A percentile compares a stretch with the other conserved stretches of the same genome.
These are phyloP conservation scores for Anthopleura sola DNA, from an alignment of 64 coral and sea anemone genomes.

Conservation along the genomic window DNA sequence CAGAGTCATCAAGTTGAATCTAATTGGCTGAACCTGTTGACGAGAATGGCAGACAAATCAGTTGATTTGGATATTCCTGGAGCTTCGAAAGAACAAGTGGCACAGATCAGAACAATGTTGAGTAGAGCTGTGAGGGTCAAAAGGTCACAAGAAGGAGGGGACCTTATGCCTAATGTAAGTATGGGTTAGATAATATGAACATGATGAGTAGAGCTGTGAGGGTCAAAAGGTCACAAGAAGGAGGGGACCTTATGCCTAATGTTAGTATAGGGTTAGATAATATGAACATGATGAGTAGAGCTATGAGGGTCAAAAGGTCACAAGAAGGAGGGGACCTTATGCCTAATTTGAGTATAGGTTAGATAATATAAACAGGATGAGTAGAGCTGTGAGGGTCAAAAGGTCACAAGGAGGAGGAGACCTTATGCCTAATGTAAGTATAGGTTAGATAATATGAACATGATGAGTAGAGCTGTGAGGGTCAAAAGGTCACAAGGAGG, in stretches of 20 bases:
- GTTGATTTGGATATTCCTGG: not conserved
- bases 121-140: slow-evolving; percentile 68
- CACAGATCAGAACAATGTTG: slow-evolving; percentile 68
- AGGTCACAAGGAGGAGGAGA: slow-evolving; percentile 55
- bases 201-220: slow-evolving; percentile 64
- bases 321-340: slow-evolving; percentile 69
- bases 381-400: slow-evolving; percentile 55
- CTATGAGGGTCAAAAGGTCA: slow-evolving; percentile 55
- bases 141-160: slow-evolving; percentile 62
- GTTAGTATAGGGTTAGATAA: slow-evolving; percentile 19
- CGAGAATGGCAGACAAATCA: slow-evolving; percentile 58
- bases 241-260: slow-evolving; percentile 87
- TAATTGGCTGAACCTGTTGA: slow-evolving; percentile 61
- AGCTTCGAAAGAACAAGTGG: slow-evolving; percentile 31
- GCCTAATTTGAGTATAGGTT: slow-evolving; percentile 53
- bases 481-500: slow-evolving; percentile 51
- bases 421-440: slow-evolving; percentile 76
- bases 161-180: slow-evolving; percentile 88
- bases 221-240: slow-evolving; percentile 54
- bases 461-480: slow-evolving; percentile 62
- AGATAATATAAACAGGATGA: not conserved
- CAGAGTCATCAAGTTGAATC: slow-evolving; percentile 65
- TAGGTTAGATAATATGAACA: not conserved
- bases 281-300: slow-evolving; percentile 36
- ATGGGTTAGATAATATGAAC: not conserved